Conservation (phyloP, 2,797 vertebrate genomes). For the Salmo trutta region DNA sequence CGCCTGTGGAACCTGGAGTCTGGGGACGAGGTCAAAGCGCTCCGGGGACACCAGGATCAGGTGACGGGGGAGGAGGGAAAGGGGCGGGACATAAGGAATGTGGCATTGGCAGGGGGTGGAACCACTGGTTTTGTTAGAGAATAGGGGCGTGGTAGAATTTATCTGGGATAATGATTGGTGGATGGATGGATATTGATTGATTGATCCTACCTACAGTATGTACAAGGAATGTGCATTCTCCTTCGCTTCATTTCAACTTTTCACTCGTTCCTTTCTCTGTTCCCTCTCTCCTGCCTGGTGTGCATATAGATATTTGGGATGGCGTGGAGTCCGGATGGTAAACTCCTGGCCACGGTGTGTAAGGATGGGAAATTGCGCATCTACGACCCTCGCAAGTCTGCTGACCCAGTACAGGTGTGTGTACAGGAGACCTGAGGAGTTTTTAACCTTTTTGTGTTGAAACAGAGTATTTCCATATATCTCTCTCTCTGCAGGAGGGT, state of each 20-base stretch:
- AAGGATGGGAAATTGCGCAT: conserved; percentile 88
- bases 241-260: background rate
- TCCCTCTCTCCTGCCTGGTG: background rate
- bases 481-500: conserved; percentile 68
- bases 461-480: background rate
- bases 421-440: background rate
- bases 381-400: conserved; percentile 83
- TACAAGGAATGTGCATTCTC: background rate
- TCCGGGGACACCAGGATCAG: conserved; percentile 90
- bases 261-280: background rate
- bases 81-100: background rate
- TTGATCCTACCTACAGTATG: background rate
- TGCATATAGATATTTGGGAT: conserved; percentile 86
- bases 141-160: background rate
- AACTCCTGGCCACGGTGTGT: conserved; percentile 86
- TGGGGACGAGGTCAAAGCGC: conserved; percentile 70
- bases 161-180: background rate
- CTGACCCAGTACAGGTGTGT: conserved; percentile 81
- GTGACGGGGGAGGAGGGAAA: conserved; percentile 59
- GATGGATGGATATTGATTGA: background rate
- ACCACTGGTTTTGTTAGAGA: background rate
- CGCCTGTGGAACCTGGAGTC: conserved; percentile 85
- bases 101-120: background rate
- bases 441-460: background rate
- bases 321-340: conserved; percentile 91